Evolutionary conservation across 2,888 invertebrate species (phyloP), one percentile per base, ranked within the genome.

Genomic region (Helleia helle): DNA sequence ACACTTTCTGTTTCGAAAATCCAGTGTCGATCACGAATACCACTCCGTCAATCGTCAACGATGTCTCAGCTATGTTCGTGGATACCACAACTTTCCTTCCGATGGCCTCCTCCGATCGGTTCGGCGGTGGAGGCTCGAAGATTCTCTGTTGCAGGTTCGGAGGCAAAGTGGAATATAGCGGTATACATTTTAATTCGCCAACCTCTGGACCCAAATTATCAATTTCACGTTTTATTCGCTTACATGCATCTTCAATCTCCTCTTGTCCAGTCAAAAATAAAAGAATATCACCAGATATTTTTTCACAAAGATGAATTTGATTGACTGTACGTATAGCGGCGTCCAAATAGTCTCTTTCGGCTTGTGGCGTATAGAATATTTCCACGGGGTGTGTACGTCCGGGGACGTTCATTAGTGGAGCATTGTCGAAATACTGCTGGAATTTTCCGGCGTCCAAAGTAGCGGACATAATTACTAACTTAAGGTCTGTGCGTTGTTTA

Each of bases 11-110:
- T 65, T 99, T 99, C 0, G 99, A 97, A 80, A 99, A 99, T 6
- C 99, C 99, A 0, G 99, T 99, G 79, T 99, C 99, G 62, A 99
- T 99, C 6, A 99, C 99, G 69, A 98, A 99, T 7, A 99, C 99
- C 1, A 99, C 98, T 36, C 99, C 99, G 61, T 99, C 99, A 58
- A 99, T 99, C 3, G 99, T 99, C 14, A 99, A 77, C 0, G 99
- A 99, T 0, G 99, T 99, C 84, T 99, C 99, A 0, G 99, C 99
- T 53, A 99, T 99, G 69, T 99, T 99, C 0, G 99, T 99, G 0
- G 99, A 98, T 0, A 99, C 97, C 0, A 99, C 99, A 1, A 97
- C 95, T 59, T 89, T 96, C 3, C 96, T 80, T 0, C 97, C 96
- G 22, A 97, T 92, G 0, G 93, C 95, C 0, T 97, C 97, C 55